These are phyloP conservation scores for Hirtodrosophila confusa DNA, from an alignment of 2,888 invertebrate species.

Conservation along the genomic window DNA sequence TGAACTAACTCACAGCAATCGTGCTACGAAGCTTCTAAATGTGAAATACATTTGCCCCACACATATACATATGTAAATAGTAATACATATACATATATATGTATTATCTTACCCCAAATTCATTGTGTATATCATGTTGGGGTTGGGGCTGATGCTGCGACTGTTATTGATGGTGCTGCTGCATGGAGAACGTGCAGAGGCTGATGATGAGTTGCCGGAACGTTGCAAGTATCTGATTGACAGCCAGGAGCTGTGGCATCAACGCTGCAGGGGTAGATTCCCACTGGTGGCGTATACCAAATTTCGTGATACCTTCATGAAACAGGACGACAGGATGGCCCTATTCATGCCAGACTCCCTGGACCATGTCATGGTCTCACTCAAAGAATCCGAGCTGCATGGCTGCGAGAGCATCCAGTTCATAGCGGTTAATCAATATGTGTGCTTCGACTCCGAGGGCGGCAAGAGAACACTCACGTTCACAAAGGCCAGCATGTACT, in stretches of 20 bases:
- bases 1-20: conserved; percentile 4
- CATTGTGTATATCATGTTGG: conserved; percentile 23
- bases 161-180: neutral
- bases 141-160: conserved; percentile 1
- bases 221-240: conserved; percentile 48
- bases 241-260: conserved; percentile 4
- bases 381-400: conserved; percentile 52
- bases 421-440: conserved; percentile 21
- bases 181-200: too few species aligned
- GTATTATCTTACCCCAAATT: conserved; percentile 23
- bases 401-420: conserved; percentile 38
- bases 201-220: conserved; percentile 17
- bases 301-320: conserved; percentile 54
- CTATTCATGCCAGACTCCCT: conserved; percentile 47
- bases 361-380: conserved; percentile 27
- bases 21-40: neutral
- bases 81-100: neutral
- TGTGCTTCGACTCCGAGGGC: conserved; percentile 23
- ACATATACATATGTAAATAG: too few species aligned
- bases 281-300: conserved; percentile 52
- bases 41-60: neutral
- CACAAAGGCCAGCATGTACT: conserved; percentile 31
- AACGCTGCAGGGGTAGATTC: conserved; percentile 46
- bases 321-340: conserved; percentile 49
- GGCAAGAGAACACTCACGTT: conserved; percentile 25